These are phyloP conservation scores for Siphlonurus alternatus DNA, from an alignment of 2,888 invertebrate genomes.

Conservation along the genomic window DNA sequence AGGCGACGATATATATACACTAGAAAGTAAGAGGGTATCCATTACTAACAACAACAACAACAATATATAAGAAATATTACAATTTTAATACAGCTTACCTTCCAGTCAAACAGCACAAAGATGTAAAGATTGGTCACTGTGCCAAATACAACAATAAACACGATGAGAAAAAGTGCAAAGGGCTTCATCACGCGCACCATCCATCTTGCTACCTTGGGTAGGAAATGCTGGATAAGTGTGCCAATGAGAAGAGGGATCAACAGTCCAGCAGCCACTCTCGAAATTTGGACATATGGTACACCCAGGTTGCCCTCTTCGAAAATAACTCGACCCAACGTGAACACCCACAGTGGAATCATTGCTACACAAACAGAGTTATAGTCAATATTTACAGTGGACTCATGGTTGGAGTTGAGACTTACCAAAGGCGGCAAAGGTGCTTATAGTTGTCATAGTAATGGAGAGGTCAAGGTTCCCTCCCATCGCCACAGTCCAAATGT, in stretches of 20 bases:
- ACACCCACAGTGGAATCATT: slow-evolving; percentile 83
- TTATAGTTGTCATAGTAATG: slow-evolving; percentile 86
- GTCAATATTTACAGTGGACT: not conserved
- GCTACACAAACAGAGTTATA: slow-evolving; percentile 28
- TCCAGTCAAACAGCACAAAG: slow-evolving; percentile 74
- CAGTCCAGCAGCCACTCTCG: slow-evolving; percentile 53
- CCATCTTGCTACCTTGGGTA: slow-evolving; percentile 47
- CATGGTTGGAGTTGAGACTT: slow-evolving; percentile 10
- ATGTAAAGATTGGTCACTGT: slow-evolving; percentile 78
- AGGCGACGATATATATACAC: too few species aligned
- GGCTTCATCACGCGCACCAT: slow-evolving; percentile 71
- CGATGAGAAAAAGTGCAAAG: slow-evolving; percentile 56
- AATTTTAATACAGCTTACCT: too few species aligned
- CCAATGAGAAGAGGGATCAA: slow-evolving; percentile 61
- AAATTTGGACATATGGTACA: slow-evolving; percentile 65
- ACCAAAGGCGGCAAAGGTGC: slow-evolving; percentile 77
- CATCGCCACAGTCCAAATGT: slow-evolving; percentile 86
- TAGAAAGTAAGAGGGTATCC: too few species aligned
- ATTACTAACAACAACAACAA: too few species aligned
- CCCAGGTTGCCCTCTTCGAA: slow-evolving; percentile 51
- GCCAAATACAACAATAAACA: slow-evolving; percentile 75
- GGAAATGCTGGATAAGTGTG: slow-evolving; percentile 43
- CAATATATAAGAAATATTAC: too few species aligned
- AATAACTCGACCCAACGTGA: slow-evolving; percentile 62
- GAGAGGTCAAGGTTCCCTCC: slow-evolving; percentile 87